Conservation (phyloP, 2,113 vertebrate genomes). For the Clarias gariepinus region DNA sequence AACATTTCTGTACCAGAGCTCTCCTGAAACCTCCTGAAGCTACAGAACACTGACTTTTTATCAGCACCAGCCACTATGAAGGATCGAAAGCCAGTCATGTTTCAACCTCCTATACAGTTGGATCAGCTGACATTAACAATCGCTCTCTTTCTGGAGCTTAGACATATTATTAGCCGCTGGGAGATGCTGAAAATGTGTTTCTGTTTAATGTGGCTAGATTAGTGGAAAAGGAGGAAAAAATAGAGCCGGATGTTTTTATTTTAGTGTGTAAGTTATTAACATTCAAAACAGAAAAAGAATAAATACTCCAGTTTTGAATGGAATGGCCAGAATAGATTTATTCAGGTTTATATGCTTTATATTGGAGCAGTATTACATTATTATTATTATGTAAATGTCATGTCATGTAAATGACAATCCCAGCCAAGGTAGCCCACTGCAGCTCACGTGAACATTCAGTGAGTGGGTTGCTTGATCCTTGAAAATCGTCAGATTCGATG, state of each 20-base stretch:
- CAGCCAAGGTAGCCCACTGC: too few relatives aligned
- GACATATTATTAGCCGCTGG: slow-evolving; percentile 26
- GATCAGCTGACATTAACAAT: slow-evolving; percentile 58
- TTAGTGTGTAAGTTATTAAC: slow-evolving; percentile 57
- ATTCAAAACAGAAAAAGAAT: not conserved
- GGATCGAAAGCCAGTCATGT: slow-evolving; percentile 59
- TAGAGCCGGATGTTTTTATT: slow-evolving; percentile 65
- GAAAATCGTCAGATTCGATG: too few relatives aligned
- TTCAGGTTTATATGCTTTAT: not conserved
- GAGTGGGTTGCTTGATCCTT: too few relatives aligned
- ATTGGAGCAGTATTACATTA: not conserved
- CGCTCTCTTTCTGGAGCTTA: slow-evolving; percentile 40
- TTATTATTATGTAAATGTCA: too few relatives aligned
- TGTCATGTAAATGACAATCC: too few relatives aligned
- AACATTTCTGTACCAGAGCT: slow-evolving; percentile 1
- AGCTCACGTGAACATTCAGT: too few relatives aligned
- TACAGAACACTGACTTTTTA: slow-evolving; percentile 1
- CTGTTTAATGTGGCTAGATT: slow-evolving; percentile 59
- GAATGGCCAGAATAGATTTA: not conserved
- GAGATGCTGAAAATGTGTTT: slow-evolving; percentile 66
- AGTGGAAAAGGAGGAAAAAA: slow-evolving; percentile 47
- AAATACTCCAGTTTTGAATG: not conserved
- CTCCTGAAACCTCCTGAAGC: slow-evolving; percentile 7
- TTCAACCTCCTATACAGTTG: slow-evolving; percentile 54
- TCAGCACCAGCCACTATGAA: slow-evolving; percentile 52